A percentile compares a stretch with the other conserved stretches of the same genome.
Conservation (phyloP, 2,888 invertebrate genomes). For the Taenaris catops region DNA sequence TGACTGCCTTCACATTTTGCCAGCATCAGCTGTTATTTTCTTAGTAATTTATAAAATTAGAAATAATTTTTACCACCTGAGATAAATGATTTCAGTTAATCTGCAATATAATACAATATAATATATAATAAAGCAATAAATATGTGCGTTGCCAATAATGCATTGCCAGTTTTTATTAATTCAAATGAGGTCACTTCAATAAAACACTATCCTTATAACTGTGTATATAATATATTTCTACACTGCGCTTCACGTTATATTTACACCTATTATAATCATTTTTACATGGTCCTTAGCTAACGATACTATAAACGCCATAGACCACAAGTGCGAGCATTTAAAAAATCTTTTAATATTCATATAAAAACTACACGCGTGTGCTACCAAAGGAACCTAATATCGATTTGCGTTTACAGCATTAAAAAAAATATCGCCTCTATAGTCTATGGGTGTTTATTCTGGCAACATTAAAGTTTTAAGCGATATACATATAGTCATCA, state of each 20-base stretch:
- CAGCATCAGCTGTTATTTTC: too few species aligned
- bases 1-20: too few species aligned
- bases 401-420: conserved; percentile 12
- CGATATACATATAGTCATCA: conserved; percentile 3
- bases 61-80: too few species aligned
- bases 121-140: too few species aligned
- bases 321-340: conserved; percentile 5
- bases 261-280: conserved; percentile 22
- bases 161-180: too few species aligned
- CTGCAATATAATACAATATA: too few species aligned
- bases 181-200: conserved; percentile 16
- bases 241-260: conserved; percentile 25
- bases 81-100: too few species aligned
- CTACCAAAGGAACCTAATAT: conserved; percentile 17
- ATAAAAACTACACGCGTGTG: conserved; percentile 19
- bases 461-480: conserved; percentile 8
- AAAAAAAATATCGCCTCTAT: conserved; percentile 11
- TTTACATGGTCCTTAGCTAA: conserved; percentile 17
- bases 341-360: conserved; percentile 9
- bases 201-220: conserved; percentile 29
- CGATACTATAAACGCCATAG: conserved; percentile 10
- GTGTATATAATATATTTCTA: conserved; percentile 34
- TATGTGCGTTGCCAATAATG: too few species aligned
- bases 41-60: too few species aligned
- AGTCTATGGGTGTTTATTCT: conserved; percentile 15